These are phyloP conservation scores for Caranx ignobilis DNA, from an alignment of 2,113 vertebrate species.

Conservation along the genomic window DNA sequence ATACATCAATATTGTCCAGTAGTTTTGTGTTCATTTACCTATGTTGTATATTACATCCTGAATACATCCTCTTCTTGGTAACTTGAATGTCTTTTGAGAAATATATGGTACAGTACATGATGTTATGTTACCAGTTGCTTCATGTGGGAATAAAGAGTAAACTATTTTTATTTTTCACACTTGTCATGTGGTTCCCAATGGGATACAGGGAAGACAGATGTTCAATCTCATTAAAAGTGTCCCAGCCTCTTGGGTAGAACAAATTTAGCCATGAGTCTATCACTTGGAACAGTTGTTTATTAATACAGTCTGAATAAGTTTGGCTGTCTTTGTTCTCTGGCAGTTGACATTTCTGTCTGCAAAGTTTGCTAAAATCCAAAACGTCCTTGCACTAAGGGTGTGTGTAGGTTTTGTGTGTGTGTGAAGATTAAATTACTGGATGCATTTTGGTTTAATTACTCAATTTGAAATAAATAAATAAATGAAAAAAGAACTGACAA, in stretches of 20 bases:
- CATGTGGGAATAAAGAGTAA: conserved; percentile 31
- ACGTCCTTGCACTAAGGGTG: neutral
- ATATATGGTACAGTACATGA: neutral
- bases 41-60: neutral
- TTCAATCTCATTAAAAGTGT: conserved; percentile 74
- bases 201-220: conserved; percentile 62
- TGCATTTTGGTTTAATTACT: conserved; percentile 7
- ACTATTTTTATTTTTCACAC: conserved; percentile 67
- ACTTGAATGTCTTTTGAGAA: neutral
- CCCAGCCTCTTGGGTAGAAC: conserved; percentile 62
- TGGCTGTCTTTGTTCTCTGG: neutral
- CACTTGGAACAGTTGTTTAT: conserved; percentile 59
- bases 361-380: conserved; percentile 21
- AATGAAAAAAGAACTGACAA: neutral
- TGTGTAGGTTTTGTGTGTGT: neutral
- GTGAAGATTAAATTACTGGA: neutral
- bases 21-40: no score
- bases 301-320: conserved; percentile 36
- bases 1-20: neutral
- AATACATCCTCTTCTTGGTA: neutral
- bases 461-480: neutral
- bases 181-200: conserved; percentile 61
- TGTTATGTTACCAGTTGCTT: neutral
- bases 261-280: conserved; percentile 64
- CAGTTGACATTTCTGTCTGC: conserved; percentile 37